Base-by-base conservation (phyloP, 2,113 vertebrate genomes). In the Ochotona curzoniae region DNA sequence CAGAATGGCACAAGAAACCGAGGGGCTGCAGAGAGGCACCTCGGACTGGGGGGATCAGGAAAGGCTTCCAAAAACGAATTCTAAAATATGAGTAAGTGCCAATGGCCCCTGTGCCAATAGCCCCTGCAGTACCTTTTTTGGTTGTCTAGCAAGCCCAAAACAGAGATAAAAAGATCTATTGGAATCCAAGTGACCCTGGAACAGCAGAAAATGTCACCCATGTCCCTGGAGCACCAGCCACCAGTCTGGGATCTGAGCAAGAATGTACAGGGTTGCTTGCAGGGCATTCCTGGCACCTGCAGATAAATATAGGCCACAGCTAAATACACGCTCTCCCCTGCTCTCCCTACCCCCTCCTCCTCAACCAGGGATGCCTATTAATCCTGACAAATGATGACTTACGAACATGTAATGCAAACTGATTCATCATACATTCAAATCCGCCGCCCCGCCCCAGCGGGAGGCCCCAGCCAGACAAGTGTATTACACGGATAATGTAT, bases 401-500 rank as follows among this genome's bases (percentile, higher is more conserved):
- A 98, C 98, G 97, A 98, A 98, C 98, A 97, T 98, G 98, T 98
- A 98, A 98, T 98, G 97, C 98, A 98, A 98, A 98, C 98, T 98
- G 98, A 98, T 98, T 98, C 97, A 98, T 98, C 98, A 98, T 98
- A 98, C 97, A 98, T 98, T 98, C 97, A 98, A 98, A 98, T 98
- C 97, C 97, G 91, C 97, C 87, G 96, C 97, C 98, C 73, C 66
- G 97, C 97, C 98, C 97, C 98, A 98, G 98, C 96, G 73, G 97
- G 98, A 97, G 98, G 97, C 97, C 98, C 97, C 97, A 97, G 97
- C 97, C 97, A 98, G 98, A 98, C 98, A 98, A 98, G 98, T 98
- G 98, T 98, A 98, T 98, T 98, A 98, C 98, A 98, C 97, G 98
- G 98, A 98, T 98, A 98, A 98, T 98, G 98, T 98, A 98, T 98